These are phyloP conservation scores for Cerceris rybyensis DNA, from an alignment of 2,888 invertebrate genomes.

Conservation along the genomic window DNA sequence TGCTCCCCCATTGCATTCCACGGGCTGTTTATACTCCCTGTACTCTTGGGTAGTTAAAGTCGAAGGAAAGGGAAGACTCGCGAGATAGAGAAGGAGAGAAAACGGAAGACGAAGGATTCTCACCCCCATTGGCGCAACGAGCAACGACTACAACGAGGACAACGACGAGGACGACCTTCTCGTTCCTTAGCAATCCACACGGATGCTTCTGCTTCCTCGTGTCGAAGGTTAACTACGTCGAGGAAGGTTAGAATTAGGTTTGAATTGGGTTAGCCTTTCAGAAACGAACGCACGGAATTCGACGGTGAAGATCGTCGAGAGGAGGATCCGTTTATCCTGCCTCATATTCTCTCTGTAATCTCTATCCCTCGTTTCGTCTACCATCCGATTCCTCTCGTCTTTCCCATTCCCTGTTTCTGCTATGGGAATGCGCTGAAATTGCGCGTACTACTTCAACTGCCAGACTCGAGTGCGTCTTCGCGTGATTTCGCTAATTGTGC, in stretches of 20 bases:
- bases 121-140: background rate
- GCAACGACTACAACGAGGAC: background rate
- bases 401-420: background rate
- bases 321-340: background rate
- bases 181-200: background rate
- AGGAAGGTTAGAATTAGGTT: background rate
- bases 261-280: background rate
- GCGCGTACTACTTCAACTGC: background rate
- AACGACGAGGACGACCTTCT: too few species aligned
- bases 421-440: background rate
- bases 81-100: conserved; percentile 11
- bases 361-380: background rate
- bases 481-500: conserved; percentile 10
- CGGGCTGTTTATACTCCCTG: conserved; percentile 67
- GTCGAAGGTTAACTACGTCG: conserved; percentile 12
- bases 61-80: conserved; percentile 10
- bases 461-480: background rate
- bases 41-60: conserved; percentile 22
- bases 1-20: conserved; percentile 66
- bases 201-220: conserved; percentile 7
- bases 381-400: conserved; percentile 1
- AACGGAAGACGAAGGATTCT: background rate
- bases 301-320: background rate
- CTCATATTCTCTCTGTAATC: conserved; percentile 9
- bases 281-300: conserved; percentile 8